These are phyloP conservation scores for Drosophila repletoides DNA, from an alignment of 1,140 invertebrate genomes.

Conservation along the genomic window DNA sequence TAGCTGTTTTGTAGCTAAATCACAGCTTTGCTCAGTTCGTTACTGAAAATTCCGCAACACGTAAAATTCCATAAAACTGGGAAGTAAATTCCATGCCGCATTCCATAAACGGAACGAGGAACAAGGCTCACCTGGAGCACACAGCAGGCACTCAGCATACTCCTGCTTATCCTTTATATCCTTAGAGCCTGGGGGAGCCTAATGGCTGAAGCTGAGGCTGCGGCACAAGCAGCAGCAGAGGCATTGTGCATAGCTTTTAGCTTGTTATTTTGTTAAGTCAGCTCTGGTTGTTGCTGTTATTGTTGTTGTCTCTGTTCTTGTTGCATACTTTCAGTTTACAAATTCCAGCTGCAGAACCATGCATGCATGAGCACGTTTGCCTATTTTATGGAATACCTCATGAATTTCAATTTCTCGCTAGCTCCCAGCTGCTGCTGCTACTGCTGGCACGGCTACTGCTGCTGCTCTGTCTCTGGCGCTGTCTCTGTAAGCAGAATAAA, in stretches of 20 bases:
- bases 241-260: slow-evolving; percentile 55
- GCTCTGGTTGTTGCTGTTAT: slow-evolving; percentile 21
- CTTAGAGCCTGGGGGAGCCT: slow-evolving; percentile 47
- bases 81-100: slow-evolving; percentile 44
- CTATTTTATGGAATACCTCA: slow-evolving; percentile 59
- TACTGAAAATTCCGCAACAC: slow-evolving; percentile 64
- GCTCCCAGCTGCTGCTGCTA: slow-evolving; percentile 16
- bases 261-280: slow-evolving; percentile 57
- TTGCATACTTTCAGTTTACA: slow-evolving; percentile 69
- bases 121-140: slow-evolving; percentile 8
- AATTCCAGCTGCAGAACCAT: slow-evolving; percentile 44
- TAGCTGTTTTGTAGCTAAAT: slow-evolving; percentile 21
- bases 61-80: slow-evolving; percentile 52
- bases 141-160: background rate
- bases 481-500: slow-evolving; percentile 25
- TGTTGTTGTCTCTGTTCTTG: slow-evolving; percentile 20
- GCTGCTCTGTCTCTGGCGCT: background rate
- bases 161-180: slow-evolving; percentile 24
- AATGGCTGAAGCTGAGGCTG: slow-evolving; percentile 26
- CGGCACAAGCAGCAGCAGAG: slow-evolving; percentile 26
- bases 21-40: slow-evolving; percentile 46
- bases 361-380: slow-evolving; percentile 58
- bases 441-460: background rate
- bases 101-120: slow-evolving; percentile 29
- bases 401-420: slow-evolving; percentile 68